Conservation (phyloP, 1,140 invertebrate genomes). For the Cotesia chilonis region DNA sequence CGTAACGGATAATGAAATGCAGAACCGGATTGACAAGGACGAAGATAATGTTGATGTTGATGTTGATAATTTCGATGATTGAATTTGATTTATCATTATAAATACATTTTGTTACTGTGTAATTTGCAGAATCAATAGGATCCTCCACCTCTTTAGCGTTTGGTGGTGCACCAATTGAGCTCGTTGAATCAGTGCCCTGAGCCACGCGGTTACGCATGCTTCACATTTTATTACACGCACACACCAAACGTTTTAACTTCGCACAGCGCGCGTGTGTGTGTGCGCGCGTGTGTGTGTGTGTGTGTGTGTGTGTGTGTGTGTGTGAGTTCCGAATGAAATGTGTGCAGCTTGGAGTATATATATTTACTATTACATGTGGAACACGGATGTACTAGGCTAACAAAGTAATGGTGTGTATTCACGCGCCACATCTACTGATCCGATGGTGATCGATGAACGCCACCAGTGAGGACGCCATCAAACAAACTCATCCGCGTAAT, state of each 20-base stretch:
- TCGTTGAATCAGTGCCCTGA: constrained; percentile 65
- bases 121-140: constrained; percentile 62
- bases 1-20: too few species aligned
- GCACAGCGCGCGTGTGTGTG: too few species aligned
- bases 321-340: background rate
- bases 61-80: too few species aligned
- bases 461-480: constrained; percentile 51
- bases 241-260: background rate
- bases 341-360: background rate
- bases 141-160: constrained; percentile 38
- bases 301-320: too few species aligned
- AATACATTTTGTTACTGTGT: constrained; percentile 35
- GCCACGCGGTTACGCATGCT: constrained; percentile 59
- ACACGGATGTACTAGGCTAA: background rate
- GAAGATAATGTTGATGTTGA: too few species aligned
- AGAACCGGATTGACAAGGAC: too few species aligned
- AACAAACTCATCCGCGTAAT: constrained; percentile 66
- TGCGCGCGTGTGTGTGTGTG: too few species aligned
- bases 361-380: background rate
- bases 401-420: constrained; percentile 39
- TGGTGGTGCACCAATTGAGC: constrained; percentile 62
- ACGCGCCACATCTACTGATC: constrained; percentile 43
- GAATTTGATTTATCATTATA: too few species aligned
- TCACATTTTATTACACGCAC: constrained; percentile 9
- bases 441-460: constrained; percentile 56